Base-by-base conservation (phyloP, 1,140 invertebrate genomes). In the Linepithema humile region DNA sequence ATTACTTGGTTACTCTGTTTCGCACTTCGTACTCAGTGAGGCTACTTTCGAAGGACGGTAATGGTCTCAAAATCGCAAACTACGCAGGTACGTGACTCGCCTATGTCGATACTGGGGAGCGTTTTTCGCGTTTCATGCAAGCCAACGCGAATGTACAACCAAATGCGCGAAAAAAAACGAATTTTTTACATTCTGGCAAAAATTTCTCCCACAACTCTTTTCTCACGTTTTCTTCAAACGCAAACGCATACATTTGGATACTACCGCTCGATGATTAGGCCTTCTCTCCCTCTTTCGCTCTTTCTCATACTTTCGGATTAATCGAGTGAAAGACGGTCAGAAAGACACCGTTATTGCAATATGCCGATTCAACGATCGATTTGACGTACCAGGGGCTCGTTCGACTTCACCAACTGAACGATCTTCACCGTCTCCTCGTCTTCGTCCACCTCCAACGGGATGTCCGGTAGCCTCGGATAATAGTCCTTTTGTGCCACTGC, bases 341-440 rank as follows among this genome's bases (percentile, higher is more conserved):
- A 84, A 45, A 59, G 40, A 55, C n/a, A 78, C n/a, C 6, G 20
- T 69, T 80, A 84, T 59, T 55, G 15, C 35, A 74, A 85, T n/a
- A 64, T 50, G 60, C 43, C 40, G 55, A 84, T 50, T 65, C 50
- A 64, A 85, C 83, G 59, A 70, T 80, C 53, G 53, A 82, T 80
- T 62, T 83, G 62, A 95, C 97, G 96, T 96, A 99, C 98, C 97
- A 99, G 94, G 57, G 98, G 98, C 94, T 99, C 98, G 94, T 99
- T 98, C 94, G 98, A 98, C 94, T 99, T 99, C 35, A 99, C 98
- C 77, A 99, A 95, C 94, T 99, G 98, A 32, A 99, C 98, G 93
- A 99, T 99, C 95, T 99, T 99, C 70, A 99, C 97, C 40, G 98
- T 98, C 93, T 98, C 98, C 94, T 99, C 98, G 92, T 98, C 98